Evolutionary conservation across 2,797 vertebrate genomes (phyloP).

Genomic region (Neosilurus mollespiculum): DNA sequence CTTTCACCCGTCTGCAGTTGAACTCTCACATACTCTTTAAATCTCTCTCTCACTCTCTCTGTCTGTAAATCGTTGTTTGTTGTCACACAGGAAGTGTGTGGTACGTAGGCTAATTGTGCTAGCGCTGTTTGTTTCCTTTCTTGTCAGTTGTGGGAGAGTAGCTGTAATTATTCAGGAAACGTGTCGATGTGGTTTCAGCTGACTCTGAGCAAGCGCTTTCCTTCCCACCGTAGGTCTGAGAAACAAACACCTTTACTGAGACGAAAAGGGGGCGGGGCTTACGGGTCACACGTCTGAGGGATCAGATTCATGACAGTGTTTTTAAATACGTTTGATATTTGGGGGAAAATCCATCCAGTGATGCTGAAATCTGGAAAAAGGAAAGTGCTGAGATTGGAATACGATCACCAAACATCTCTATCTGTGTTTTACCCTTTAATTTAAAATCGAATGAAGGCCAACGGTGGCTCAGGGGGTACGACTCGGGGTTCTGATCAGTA

Average conservation of each 20-base stretch:
- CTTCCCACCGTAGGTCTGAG: not conserved
- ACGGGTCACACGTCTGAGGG: not conserved
- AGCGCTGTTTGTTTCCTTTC: conserved; percentile 35
- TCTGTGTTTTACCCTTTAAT: too few species aligned
- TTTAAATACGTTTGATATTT: too few species aligned
- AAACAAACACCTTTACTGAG: not conserved
- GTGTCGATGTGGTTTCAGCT: conserved; percentile 28
- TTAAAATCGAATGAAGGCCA: too few species aligned
- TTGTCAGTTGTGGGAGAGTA: conserved; percentile 36
- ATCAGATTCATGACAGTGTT: too few species aligned
- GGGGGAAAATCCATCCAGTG: not conserved
- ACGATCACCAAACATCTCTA: too few species aligned
- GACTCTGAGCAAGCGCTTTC: not conserved
- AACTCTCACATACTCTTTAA: not conserved
- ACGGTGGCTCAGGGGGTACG: too few species aligned
- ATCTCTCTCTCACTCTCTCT: not conserved
- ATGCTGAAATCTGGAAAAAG: not conserved
- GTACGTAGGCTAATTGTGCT: conserved; percentile 41
- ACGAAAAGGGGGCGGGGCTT: not conserved
- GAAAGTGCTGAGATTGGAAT: too few species aligned
- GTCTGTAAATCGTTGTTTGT: conserved; percentile 5
- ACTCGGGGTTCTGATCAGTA: too few species aligned
- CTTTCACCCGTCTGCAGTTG: not conserved
- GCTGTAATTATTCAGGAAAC: conserved; percentile 31
- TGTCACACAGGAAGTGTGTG: conserved; percentile 35